Conservation (phyloP, 2,113 vertebrate species). For the Aegithalos caudatus region DNA sequence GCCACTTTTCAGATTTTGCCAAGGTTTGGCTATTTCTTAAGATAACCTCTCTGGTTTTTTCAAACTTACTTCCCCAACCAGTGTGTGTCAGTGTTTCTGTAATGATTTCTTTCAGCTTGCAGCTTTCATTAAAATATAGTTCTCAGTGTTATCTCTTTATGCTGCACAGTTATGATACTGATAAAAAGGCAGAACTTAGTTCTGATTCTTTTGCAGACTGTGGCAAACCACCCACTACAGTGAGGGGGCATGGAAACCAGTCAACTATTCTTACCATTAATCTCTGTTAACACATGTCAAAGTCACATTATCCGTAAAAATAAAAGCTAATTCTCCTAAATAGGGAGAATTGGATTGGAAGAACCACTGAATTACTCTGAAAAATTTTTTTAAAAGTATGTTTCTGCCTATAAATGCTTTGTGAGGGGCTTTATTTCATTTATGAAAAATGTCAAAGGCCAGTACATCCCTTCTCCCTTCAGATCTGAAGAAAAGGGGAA, state of each 20-base stretch:
- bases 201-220: neutral
- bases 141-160: neutral
- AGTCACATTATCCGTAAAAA: neutral
- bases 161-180: neutral
- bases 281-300: neutral
- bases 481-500: neutral
- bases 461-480: neutral
- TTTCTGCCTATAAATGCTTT: neutral
- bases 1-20: neutral
- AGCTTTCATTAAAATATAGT: neutral
- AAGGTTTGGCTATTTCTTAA: neutral
- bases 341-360: neutral
- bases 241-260: neutral
- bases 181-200: neutral
- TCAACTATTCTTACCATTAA: neutral
- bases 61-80: neutral
- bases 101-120: neutral
- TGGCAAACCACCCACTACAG: neutral
- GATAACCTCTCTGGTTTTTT: neutral
- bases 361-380: neutral
- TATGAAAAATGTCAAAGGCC: neutral
- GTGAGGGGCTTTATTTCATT: neutral
- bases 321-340: neutral
- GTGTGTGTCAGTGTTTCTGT: neutral
- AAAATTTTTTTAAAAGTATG: neutral